phyloP scores from a whole-genome alignment of 2,113 vertebrate genomes.

The Climacteris rufus region DNA sequence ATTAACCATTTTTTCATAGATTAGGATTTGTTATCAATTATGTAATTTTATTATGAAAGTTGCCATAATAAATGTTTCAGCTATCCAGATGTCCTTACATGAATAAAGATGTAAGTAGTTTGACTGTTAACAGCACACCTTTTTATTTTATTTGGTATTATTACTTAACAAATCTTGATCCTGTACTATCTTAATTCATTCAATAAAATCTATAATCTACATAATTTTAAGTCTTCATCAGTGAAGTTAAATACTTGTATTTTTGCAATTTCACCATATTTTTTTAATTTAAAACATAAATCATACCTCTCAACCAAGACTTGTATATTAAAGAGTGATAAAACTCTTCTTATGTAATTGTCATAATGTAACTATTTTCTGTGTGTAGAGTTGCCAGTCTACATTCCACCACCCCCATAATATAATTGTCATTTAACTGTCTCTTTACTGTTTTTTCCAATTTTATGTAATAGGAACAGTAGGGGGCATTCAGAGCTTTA shows the following conservation, averaged over 20 bases:
- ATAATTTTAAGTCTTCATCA: not conserved
- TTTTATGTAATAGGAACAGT: constrained; percentile 70
- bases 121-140: not conserved
- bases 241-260: not conserved
- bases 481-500: constrained; percentile 74
- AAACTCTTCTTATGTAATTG: not conserved
- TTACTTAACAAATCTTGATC: not conserved
- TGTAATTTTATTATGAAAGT: not conserved
- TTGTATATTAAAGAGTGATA: not conserved
- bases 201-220: not conserved
- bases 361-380: not conserved
- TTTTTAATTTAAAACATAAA: not conserved
- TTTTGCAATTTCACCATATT: not conserved
- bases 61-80: not conserved
- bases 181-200: not conserved
- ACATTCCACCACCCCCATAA: not conserved
- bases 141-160: not conserved
- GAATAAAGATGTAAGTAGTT: not conserved
- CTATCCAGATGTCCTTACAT: not conserved
- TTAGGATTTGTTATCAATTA: not conserved
- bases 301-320: not conserved
- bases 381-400: not conserved
- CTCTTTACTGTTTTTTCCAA: constrained; percentile 27
- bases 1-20: not conserved
- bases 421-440: constrained; percentile 18